These are phyloP conservation scores for Calameuta pallipes DNA, from an alignment of 2,888 invertebrate species.

Conservation along the genomic window DNA sequence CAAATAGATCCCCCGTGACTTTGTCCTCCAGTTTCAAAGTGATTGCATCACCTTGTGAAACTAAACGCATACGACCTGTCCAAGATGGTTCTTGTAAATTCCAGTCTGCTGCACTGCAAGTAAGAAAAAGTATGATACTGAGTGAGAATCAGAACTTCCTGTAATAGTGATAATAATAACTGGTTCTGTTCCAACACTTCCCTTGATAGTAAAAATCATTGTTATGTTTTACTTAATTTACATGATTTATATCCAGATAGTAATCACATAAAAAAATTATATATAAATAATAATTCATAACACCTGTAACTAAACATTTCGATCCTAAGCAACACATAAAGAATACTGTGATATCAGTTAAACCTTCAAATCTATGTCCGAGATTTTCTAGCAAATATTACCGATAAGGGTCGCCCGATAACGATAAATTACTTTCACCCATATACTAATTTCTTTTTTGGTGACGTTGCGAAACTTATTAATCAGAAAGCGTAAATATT, in stretches of 20 bases:
- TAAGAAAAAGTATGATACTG: conserved; percentile 38
- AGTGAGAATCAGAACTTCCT: not conserved
- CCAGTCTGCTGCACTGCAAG: conserved; percentile 96
- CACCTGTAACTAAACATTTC: not conserved
- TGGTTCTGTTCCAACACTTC: not conserved
- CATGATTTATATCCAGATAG: not conserved
- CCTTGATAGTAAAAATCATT: not conserved
- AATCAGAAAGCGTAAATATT: not conserved
- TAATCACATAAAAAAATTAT: not conserved
- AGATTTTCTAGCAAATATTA: not conserved
- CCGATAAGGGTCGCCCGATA: not conserved
- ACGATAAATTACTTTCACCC: not conserved
- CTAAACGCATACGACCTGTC: conserved; percentile 95
- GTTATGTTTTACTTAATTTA: not conserved
- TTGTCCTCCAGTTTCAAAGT: conserved; percentile 97
- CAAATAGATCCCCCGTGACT: conserved; percentile 91
- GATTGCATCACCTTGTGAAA: conserved; percentile 88
- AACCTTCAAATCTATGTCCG: not conserved
- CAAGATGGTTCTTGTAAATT: conserved; percentile 97
- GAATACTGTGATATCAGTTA: not conserved
- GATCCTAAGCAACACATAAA: not conserved
- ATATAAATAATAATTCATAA: not conserved
- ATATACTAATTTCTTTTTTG: not conserved
- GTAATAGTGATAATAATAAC: not conserved
- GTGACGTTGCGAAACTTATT: not conserved